phyloP scores from a whole-genome alignment of 2,797 vertebrate species.

The Alexandromys oeconomus region DNA sequence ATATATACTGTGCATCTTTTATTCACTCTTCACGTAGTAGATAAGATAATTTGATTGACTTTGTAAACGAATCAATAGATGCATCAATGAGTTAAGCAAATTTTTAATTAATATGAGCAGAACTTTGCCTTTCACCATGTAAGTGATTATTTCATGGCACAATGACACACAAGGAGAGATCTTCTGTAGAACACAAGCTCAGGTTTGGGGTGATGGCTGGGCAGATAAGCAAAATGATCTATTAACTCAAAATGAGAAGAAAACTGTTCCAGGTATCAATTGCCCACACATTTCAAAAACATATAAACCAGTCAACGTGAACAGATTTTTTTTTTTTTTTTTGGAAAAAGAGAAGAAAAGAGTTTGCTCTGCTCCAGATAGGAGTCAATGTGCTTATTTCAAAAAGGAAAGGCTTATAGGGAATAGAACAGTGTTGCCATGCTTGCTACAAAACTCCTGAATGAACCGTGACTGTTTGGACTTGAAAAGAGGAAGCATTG shows the following conservation, averaged over 20 bases:
- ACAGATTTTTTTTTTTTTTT: not conserved
- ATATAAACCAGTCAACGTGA: not conserved
- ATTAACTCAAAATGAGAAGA: not conserved
- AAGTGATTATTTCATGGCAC: not conserved
- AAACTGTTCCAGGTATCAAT: slow-evolving; percentile 21
- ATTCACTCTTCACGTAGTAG: not conserved
- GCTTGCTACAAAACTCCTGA: not conserved
- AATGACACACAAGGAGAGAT: not conserved
- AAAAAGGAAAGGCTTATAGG: not conserved
- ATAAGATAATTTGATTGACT: not conserved
- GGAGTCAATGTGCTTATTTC: not conserved
- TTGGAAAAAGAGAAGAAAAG: not conserved
- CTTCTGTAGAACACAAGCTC: not conserved
- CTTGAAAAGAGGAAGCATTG: not conserved
- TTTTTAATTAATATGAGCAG: not conserved
- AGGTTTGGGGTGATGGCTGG: not conserved
- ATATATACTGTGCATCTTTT: not conserved
- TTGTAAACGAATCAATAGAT: not conserved
- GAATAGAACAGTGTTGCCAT: not conserved
- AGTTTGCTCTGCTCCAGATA: not conserved
- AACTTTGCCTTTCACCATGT: not conserved
- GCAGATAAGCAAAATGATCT: not conserved
- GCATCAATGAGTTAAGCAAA: not conserved
- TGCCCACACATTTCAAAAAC: not conserved
- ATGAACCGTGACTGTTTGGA: not conserved